Conservation (phyloP, 2,797 vertebrate genomes). For the Arrhamphus sclerolepis region DNA sequence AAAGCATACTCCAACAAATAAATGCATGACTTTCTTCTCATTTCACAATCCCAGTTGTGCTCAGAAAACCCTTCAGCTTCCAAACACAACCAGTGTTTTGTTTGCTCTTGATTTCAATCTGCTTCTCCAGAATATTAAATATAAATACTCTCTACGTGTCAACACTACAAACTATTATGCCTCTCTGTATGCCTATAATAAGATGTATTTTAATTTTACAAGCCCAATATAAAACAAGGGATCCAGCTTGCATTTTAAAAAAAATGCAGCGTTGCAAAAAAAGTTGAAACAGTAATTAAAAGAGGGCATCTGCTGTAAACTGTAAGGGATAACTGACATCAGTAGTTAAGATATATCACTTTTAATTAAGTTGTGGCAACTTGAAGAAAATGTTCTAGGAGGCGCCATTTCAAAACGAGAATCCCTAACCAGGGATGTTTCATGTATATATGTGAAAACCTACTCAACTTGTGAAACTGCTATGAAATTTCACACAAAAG, state of each 20-base stretch:
- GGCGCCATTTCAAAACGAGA: no score
- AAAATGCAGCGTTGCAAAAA: background rate
- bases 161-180: conserved; percentile 12
- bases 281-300: conserved; percentile 20
- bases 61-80: conserved; percentile 17
- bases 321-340: conserved; percentile 10
- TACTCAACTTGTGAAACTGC: no score
- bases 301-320: conserved; percentile 9
- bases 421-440: no score
- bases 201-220: background rate
- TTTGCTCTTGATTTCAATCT: conserved; percentile 20
- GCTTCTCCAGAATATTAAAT: conserved; percentile 16
- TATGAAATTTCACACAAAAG: no score
- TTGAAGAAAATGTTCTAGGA: no score
- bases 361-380: no score
- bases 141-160: conserved; percentile 12
- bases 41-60: conserved; percentile 2
- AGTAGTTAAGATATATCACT: no score
- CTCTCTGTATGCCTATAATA: background rate
- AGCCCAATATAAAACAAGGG: conserved; percentile 12
- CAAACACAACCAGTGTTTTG: conserved; percentile 1
- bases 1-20: no score
- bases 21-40: background rate
- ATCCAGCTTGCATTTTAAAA: background rate
- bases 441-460: no score